Evolutionary conservation across 1,140 invertebrate species (phyloP), one percentile per base, ranked within the genome.

Genomic region (Drosophila parabipectinata): DNA sequence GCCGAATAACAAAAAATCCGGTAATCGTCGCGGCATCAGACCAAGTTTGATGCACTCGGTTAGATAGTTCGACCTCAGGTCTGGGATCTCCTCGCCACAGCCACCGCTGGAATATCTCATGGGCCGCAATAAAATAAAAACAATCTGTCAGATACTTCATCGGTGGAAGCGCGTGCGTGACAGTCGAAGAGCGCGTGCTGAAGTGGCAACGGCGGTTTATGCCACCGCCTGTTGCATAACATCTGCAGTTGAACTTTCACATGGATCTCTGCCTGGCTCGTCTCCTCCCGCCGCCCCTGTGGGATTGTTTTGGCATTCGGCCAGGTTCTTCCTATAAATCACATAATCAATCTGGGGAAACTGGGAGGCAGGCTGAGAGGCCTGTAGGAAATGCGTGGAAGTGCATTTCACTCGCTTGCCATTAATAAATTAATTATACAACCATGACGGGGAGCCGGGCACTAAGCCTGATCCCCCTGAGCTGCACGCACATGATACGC

Each of bases 71-170:
- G 64, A 67, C 66, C 72, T 80, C 48, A 37, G 15, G 3, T 24
- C 8, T 37, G 15, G 51, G 10, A 51, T 18, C 34, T 37, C 10
- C 34, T 50, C 15, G 15, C 26, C 26, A 28, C 37, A 32, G 26
- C 58, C 50, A 30, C 41, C 32, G 12, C 8, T 41, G 51, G 18
- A 53, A 58, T 44, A 53, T 37, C 57, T 37, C 51, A 44, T 53
- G 57, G 77, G 52, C 47, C 37, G 37, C 56, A 78, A 77, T 61
- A 48, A 72, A 72, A 72, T 48, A 37, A 64, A 59, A 64, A 66
- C 78, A 81, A 81, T 81, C 69, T 83, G 69, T 76, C 63, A 75
- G 79, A 79, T 83, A 83, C 79, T 83, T 83, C 79, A 83, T 83
- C 79, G 69, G 71, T 63, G 15, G 57, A 34, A 57, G 60, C 75